Evolutionary conservation across 2,888 invertebrate genomes (phyloP).

Genomic region (Polydrusus tereticollis): DNA sequence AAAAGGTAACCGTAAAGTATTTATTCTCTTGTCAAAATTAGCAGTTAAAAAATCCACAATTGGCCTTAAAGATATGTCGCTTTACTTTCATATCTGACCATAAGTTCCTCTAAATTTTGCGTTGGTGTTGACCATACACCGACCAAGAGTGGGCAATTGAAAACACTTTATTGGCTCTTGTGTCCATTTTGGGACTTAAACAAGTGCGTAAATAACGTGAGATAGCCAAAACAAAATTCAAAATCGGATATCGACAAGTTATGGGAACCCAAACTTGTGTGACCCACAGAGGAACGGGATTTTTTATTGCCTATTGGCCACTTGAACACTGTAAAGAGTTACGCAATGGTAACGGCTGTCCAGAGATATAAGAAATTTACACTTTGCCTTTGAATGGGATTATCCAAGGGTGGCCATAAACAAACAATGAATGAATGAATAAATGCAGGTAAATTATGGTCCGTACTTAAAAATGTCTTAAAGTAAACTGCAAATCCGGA

Average conservation of each 20-base stretch:
- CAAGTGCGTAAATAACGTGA: slow-evolving; percentile 23
- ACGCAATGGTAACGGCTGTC: slow-evolving; percentile 5
- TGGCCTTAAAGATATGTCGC: background rate
- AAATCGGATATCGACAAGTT: slow-evolving; percentile 31
- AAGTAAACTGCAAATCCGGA: too few relatives aligned
- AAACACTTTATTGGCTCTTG: slow-evolving; percentile 14
- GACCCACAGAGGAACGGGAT: slow-evolving; percentile 24
- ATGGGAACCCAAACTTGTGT: slow-evolving; percentile 28
- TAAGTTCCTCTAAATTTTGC: background rate
- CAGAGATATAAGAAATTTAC: too few relatives aligned
- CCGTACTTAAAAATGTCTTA: too few relatives aligned
- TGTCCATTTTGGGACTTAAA: slow-evolving; percentile 15
- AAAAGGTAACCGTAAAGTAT: too few relatives aligned
- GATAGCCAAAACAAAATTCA: slow-evolving; percentile 26
- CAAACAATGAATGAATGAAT: too few relatives aligned
- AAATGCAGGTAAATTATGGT: too few relatives aligned
- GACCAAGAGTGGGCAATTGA: slow-evolving; percentile 14
- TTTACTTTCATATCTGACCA: background rate
- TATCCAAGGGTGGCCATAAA: too few relatives aligned
- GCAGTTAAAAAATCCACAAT: background rate
- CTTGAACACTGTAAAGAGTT: background rate
- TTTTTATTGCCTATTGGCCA: slow-evolving; percentile 2
- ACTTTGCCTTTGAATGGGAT: too few relatives aligned
- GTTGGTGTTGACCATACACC: background rate
- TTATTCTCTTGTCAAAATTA: too few relatives aligned